phyloP scores from a whole-genome alignment of 1,140 invertebrate species.

The Anagrus nilaparvatae region DNA sequence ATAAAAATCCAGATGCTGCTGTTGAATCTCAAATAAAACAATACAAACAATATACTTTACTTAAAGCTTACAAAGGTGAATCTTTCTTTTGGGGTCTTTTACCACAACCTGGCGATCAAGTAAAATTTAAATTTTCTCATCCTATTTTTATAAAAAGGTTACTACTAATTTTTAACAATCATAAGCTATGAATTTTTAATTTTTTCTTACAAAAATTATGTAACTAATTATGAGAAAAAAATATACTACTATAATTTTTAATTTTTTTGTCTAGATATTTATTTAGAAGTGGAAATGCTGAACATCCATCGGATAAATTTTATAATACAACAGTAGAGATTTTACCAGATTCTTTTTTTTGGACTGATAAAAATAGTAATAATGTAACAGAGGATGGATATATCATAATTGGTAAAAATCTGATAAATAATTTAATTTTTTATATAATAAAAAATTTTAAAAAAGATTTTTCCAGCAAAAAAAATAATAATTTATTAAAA shows the following conservation, averaged over 20 bases:
- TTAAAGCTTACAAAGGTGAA: slow-evolving; percentile 77
- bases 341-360: slow-evolving; percentile 44
- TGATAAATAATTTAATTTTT: neutral
- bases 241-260: slow-evolving; percentile 6
- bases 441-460: slow-evolving; percentile 15
- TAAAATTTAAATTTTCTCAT: slow-evolving; percentile 71
- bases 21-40: slow-evolving; percentile 70
- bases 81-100: slow-evolving; percentile 88
- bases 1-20: slow-evolving; percentile 68
- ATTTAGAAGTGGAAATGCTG: slow-evolving; percentile 84
- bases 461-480: slow-evolving; percentile 12
- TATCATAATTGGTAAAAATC: slow-evolving; percentile 51
- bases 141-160: slow-evolving; percentile 70
- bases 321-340: slow-evolving; percentile 84
- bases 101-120: slow-evolving; percentile 71
- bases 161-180: slow-evolving; percentile 16
- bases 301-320: slow-evolving; percentile 84
- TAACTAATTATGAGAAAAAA: too few species aligned
- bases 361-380: slow-evolving; percentile 33
- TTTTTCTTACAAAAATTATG: neutral
- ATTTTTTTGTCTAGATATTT: slow-evolving; percentile 51
- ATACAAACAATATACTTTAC: slow-evolving; percentile 74
- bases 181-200: neutral
- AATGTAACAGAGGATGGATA: slow-evolving; percentile 62
- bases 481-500: slow-evolving; percentile 14